Base-by-base conservation (phyloP, 2,888 invertebrate species). In the Arge pagana region DNA sequence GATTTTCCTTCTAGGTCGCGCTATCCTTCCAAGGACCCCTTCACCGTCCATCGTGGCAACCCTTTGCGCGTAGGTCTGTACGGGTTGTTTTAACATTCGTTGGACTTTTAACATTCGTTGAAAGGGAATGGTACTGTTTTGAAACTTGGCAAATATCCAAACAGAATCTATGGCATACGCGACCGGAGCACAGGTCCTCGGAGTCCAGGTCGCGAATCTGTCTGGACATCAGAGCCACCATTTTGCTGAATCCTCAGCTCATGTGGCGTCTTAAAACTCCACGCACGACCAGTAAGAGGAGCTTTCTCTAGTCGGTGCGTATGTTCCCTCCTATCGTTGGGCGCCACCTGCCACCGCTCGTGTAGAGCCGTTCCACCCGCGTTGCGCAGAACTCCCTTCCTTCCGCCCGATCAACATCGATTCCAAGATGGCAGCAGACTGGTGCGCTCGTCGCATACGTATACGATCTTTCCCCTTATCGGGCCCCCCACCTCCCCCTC, bases 371-470 rank as follows among this genome's bases (percentile, higher is more conserved):
- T 37, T 48, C 55, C 56, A 55, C 56, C 60, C 54, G 59, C 66
- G 65, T 66, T 71, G 71, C 70, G 71, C 68, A 70, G 67, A 62
- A 68, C 64, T 41, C 67, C 68, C 67, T 67, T 70, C 70, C 71
- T 71, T 71, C 69, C 68, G 70, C 68, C 63, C 67, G 71, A 72
- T 72, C 72, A 65, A 70, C 69, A 66, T 68, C 70, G 71, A 70
- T 69, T 72, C 67, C 71, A 73, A 72, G 72, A 74, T 74, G 72
- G 73, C 70, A 67, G 66, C 61, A 56, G 31, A 18, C 19, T 13
- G 24, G 60, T 67, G 66, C 65, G 65, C 64, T 67, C 67, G 62
- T 67, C 62, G 68, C 68, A 68, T 68, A 68, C 69, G 64, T 67
- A 68, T 68, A 64, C 64, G 65, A 63, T 64, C 66, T 57, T 57